Conservation (phyloP, 2,113 vertebrate species). For the Polyodon spathula region DNA sequence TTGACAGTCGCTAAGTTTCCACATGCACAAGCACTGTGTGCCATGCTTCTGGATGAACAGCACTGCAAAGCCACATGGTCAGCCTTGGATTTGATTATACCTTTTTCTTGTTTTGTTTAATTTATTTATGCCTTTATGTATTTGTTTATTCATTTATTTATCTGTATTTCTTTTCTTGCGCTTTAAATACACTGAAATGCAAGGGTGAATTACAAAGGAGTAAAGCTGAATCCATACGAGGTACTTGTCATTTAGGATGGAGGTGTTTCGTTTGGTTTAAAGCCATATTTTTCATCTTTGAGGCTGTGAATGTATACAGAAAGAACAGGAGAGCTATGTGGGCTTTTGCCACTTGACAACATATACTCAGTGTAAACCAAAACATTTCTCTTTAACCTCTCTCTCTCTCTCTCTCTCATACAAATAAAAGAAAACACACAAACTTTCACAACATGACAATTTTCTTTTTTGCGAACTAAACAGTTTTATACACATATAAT, state of each 20-base stretch:
- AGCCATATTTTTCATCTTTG: constrained; percentile 76
- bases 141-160: constrained; percentile 1
- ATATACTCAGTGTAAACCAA: constrained; percentile 89
- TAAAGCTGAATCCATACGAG: constrained; percentile 95
- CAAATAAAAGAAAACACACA: constrained; percentile 78
- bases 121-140: constrained; percentile 11
- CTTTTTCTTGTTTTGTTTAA: constrained; percentile 1
- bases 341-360: constrained; percentile 93
- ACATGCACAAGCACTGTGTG: constrained; percentile 75
- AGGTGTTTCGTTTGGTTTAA: constrained; percentile 93
- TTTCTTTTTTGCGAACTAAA: constrained; percentile 83
- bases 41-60: constrained; percentile 75
- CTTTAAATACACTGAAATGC: constrained; percentile 64
- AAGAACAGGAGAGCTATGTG: constrained; percentile 80
- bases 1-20: constrained; percentile 97
- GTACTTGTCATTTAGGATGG: constrained; percentile 88
- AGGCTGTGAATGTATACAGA: constrained; percentile 81
- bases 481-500: constrained; percentile 95
- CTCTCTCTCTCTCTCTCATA: constrained; percentile 63
- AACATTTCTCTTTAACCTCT: constrained; percentile 55
- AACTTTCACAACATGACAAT: constrained; percentile 94
- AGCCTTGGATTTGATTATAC: constrained; percentile 39
- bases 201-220: constrained; percentile 65
- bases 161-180: constrained; percentile 20
- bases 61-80: constrained; percentile 74